Base-by-base conservation (phyloP, 2,797 vertebrate species). In the Geotrypetes seraphini region DNA sequence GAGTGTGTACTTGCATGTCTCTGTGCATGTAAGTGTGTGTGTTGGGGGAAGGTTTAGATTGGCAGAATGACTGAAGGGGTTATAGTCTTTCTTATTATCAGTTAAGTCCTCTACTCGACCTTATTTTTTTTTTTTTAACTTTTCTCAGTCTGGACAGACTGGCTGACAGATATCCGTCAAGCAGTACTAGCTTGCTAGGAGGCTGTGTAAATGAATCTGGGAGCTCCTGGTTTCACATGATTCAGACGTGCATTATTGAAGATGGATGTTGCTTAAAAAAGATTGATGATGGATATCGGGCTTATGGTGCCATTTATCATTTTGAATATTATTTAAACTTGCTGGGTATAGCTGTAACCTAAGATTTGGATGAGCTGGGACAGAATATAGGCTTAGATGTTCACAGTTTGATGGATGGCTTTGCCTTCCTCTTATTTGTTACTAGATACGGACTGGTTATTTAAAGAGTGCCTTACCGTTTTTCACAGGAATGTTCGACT, bases 251-350 rank as follows among this genome's bases (percentile, higher is more conserved):
- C 85, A 79, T 88, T 88, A 81, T 78, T 74, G 78, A 84, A 95
- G 94, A 97, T 89, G 88, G 93, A 97, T 96, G 90, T 88, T 88
- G 86, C 88, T 93, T 89, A 91, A 87, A 87, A 89, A 88, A 92
- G 93, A 87, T 87, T 73, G 89, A 91, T 97, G 93, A 94, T 87
- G 87, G 91, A 90, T 90, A 91, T 88, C 69, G 87, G 87, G 85
- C 86, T 85, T 76, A 74, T 85, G 84, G 79, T 81, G 77, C 88
- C 89, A 89, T 98, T 92, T 90, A 92, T 98, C 93, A 97, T 89
- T 86, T 84, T 84, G 90, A 90, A 90, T 93, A 91, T 96, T 96
- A 95, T 96, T 96, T 96, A 94, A 91, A 96, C 91, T 91, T 90
- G 86, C 85, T 73, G 82, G 86, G 89, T 88, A 92, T 86, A 93